Conservation (phyloP, 2,113 vertebrate species). For the Puffinus mauretanicus region DNA sequence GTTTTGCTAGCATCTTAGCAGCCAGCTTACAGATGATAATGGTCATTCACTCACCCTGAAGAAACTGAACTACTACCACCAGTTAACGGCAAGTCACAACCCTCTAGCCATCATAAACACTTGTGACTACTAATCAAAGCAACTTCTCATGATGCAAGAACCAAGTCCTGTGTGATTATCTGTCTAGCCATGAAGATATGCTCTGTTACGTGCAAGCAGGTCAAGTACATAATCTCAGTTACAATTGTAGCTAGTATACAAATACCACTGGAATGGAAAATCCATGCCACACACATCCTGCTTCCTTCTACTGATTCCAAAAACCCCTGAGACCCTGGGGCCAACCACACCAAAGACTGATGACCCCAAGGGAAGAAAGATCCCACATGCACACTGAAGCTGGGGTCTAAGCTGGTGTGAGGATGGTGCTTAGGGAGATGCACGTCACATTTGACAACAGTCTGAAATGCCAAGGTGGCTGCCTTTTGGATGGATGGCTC, state of each 20-base stretch:
- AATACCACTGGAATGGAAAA: neutral
- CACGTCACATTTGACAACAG: neutral
- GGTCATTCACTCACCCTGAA: neutral
- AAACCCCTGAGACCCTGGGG: neutral
- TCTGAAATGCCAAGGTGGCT: slow-evolving; percentile 14
- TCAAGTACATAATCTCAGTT: neutral
- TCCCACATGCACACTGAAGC: neutral
- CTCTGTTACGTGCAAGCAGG: neutral
- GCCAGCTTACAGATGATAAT: neutral
- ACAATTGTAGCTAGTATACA: neutral
- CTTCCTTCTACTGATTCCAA: neutral
- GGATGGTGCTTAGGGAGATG: neutral
- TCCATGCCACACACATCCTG: neutral
- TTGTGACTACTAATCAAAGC: neutral
- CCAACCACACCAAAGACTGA: neutral
- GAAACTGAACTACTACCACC: neutral
- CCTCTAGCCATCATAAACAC: neutral
- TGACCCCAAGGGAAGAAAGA: neutral
- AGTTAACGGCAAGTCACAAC: neutral
- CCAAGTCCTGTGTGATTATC: neutral
- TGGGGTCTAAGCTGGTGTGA: neutral
- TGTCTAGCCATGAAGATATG: neutral
- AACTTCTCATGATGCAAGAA: neutral
- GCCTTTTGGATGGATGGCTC: slow-evolving; percentile 34
- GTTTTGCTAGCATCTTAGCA: neutral